Percentiles rank a stretch among this genome's conserved stretches.
Conservation (phyloP, 30 jellyfish, hydroid and myxozoan genomes). For the Turritopsis dohrnii region DNA sequence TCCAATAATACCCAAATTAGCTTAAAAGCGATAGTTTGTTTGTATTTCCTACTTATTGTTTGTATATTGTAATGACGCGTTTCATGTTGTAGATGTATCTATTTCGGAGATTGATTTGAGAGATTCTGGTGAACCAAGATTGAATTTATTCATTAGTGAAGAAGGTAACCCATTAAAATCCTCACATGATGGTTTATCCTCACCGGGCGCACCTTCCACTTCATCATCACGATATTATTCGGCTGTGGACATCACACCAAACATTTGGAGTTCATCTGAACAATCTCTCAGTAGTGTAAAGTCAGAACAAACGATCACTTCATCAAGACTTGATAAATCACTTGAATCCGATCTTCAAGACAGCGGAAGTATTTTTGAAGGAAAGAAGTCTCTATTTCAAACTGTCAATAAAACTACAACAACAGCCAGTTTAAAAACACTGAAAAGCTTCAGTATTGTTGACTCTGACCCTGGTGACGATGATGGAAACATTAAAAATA, state of each 20-base stretch:
- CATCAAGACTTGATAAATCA: not conserved
- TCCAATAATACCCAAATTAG: no score
- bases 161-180: not conserved
- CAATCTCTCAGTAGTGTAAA: not conserved
- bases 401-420: not conserved
- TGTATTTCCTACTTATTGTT: no score
- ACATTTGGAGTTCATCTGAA: not conserved
- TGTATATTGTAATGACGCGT: not conserved
- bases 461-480: conserved; percentile 9
- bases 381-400: conserved; percentile 21
- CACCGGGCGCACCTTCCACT: conserved; percentile 4
- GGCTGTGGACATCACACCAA: conserved; percentile 12
- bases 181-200: not conserved
- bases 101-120: not conserved
- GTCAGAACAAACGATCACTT: not conserved
- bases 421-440: not conserved
- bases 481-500: not conserved
- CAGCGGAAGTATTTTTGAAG: conserved; percentile 2
- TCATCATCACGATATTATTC: conserved; percentile 25
- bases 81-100: not conserved
- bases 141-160: not conserved
- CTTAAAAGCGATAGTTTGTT: no score
- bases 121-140: not conserved
- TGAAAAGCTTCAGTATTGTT: not conserved
- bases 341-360: not conserved